Conservation (phyloP, 2,113 vertebrate species). For the Halichoerus grypus region DNA sequence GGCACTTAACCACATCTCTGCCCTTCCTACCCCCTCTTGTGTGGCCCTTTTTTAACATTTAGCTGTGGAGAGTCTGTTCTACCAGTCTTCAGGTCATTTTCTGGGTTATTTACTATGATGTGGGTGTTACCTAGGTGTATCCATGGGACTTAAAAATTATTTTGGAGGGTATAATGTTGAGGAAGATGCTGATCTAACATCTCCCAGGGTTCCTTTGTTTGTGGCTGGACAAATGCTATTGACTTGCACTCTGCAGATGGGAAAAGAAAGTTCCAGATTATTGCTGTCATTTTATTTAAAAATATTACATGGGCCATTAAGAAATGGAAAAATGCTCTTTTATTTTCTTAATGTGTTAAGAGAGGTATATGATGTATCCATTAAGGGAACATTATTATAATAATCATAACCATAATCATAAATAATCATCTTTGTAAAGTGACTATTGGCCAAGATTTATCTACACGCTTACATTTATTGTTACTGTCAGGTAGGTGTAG, state of each 20-base stretch:
- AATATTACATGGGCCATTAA: not conserved
- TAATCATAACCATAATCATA: not conserved
- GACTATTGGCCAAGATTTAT: constrained; percentile 10
- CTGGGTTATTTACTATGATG: not conserved
- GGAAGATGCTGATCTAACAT: not conserved
- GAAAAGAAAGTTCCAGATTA: not conserved
- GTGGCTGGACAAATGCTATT: not conserved
- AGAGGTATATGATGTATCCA: not conserved
- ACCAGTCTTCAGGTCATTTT: not conserved
- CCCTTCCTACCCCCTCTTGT: not conserved
- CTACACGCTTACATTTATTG: not conserved
- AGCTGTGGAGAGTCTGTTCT: not conserved
- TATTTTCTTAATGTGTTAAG: not conserved
- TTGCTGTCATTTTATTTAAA: not conserved
- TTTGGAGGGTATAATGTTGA: not conserved
- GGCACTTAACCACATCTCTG: not conserved
- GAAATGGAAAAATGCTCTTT: not conserved
- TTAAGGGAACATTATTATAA: not conserved
- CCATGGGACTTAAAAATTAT: not conserved
- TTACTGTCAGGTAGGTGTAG: not conserved
- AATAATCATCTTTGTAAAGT: not conserved
- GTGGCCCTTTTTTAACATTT: not conserved
- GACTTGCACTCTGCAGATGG: not conserved
- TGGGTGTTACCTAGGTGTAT: not conserved
- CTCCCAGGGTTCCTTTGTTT: not conserved